Base-by-base conservation (phyloP, 2,797 vertebrate genomes). In the Channallabes apus region DNA sequence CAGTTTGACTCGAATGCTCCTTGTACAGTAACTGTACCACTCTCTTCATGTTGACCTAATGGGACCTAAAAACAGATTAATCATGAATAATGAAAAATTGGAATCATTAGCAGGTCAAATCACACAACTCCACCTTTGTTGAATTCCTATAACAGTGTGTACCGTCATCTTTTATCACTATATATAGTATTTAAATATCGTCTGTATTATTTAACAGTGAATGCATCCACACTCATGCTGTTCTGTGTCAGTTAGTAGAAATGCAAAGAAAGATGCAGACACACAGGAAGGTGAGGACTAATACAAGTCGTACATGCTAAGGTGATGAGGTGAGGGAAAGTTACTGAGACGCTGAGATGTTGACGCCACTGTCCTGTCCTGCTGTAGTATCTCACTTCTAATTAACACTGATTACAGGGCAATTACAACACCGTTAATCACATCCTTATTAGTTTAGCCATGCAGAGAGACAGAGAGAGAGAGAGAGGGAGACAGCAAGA, bases 371-470 rank as follows among this genome's bases (percentile, higher is more conserved):
- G 82, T 75, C 71, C 68, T 83, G 75, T 75, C 65, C 87, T 91
- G 91, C 90, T 89, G 89, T 88, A 90, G 82, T 90, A 92, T 93
- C 92, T 93, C 91, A 87, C 90, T 91, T 92, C 93, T 93, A 94
- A 95, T 95, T 93, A 94, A 93, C 92, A 88, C 89, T 94, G 92
- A 95, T 95, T 95, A 94, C 84, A 86, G 92, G 91, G 91, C 93
- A 95, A 95, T 95, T 94, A 95, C 93, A 92, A 91, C 91, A 93
- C 93, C 89, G 94, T 95, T 95, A 94, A 95, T 95, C 94, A 95
- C 93, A 92, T 89, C 91, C 94, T 94, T 92, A 94, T 94, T 95
- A 94, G 93, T 94, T 93, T 93, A 93, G 92, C 91, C 92, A 92
- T 92, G 90, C 90, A 90, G 89, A 86, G 88, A 89, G 73, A 82